Evolutionary conservation across 2,888 invertebrate genomes (phyloP), one percentile per base, ranked within the genome.

Genomic region (Sinodicranocentrus sp.): DNA sequence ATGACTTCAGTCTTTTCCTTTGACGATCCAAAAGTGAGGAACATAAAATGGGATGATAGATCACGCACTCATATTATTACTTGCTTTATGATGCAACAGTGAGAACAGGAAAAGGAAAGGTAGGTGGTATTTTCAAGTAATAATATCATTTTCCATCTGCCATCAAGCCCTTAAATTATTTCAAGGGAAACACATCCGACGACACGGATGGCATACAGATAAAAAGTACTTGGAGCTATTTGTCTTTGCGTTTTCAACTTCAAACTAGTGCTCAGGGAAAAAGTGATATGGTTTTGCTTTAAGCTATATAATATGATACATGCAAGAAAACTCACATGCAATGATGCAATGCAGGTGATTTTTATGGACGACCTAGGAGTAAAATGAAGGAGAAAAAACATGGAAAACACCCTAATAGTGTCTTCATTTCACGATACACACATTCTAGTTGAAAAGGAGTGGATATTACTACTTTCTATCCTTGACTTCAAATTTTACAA

Each of bases 181-280:
- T 68, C 68, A 68, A 68, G 68, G 68, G 68, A 68, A 68, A 26
- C 26, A n/a, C 68, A 68, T 25, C 48, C 25, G 13, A 44, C 15
- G 19, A 48, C 48, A 48, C 68, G 68, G 68, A 68, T 48, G 26
- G 44, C 52, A 65, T 52, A 3, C 48, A 48, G 48, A 68, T 68
- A 68, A 48, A 52, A 43, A 65, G 17, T 1, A 33, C 39, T 17
- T 26, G 21, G 17, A 68, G 44, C 52, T 52, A 68, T 48, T 48
- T 44, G 25, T 48, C 52, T 2, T 61, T 28, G 43, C 67, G 13
- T 44, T 67, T 67, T 43, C n/a, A n/a, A n/a, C n/a, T n/a, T n/a
- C n/a, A n/a, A n/a, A n/a, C n/a, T n/a, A n/a, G n/a, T n/a, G n/a
- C n/a, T n/a, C n/a, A n/a, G n/a, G n/a, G n/a, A n/a, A n/a, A n/a